phyloP scores from a whole-genome alignment of 1,140 invertebrate species.

The Homarus americanus region DNA sequence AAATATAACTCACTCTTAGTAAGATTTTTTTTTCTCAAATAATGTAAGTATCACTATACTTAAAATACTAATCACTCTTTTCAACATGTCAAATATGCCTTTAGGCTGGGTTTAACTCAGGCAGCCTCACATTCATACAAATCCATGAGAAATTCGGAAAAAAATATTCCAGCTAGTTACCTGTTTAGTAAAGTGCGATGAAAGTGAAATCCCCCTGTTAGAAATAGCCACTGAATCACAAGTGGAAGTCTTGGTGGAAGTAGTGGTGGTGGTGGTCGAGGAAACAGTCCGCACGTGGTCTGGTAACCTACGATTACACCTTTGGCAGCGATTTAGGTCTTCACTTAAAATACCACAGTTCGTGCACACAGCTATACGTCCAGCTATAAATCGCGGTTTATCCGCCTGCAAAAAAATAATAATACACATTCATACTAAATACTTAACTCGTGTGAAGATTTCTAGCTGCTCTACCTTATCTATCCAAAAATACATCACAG shows the following conservation, averaged over 20 bases:
- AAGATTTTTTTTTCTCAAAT: no score
- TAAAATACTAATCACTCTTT: no score
- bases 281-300: constrained; percentile 17
- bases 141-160: no score
- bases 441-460: no score
- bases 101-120: no score
- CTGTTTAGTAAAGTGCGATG: constrained; percentile 29
- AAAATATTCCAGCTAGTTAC: constrained; percentile 1
- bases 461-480: no score
- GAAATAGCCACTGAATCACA: neutral
- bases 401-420: constrained; percentile 33
- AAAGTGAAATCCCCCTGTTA: constrained; percentile 7
- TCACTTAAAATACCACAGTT: constrained; percentile 63
- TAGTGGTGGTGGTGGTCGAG: constrained; percentile 28
- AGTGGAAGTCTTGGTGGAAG: constrained; percentile 25
- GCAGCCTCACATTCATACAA: no score
- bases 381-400: constrained; percentile 41
- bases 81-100: no score
- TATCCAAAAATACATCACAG: no score
- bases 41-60: no score
- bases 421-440: neutral
- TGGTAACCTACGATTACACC: constrained; percentile 48
- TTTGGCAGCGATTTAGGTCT: constrained; percentile 45
- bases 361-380: constrained; percentile 30
- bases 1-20: no score